These are phyloP conservation scores for Paradoxurus hermaphroditus DNA, from an alignment of 2,113 vertebrate genomes.

Conservation along the genomic window DNA sequence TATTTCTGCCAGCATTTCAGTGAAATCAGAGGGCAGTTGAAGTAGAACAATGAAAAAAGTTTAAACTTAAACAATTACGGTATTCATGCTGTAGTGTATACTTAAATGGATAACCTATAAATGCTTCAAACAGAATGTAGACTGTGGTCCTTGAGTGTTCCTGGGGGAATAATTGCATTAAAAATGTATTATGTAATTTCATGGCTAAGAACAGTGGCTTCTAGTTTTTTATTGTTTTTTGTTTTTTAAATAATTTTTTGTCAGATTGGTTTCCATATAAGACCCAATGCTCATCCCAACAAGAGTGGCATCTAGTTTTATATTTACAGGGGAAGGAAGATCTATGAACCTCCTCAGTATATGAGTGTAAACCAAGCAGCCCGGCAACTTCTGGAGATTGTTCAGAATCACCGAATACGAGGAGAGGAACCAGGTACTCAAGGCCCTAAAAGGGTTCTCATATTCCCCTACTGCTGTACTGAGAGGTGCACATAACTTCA, in stretches of 20 bases:
- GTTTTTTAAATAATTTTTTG: too few species aligned
- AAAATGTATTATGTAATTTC: not conserved
- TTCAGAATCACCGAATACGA: conserved; percentile 85
- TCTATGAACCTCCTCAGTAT: conserved; percentile 94
- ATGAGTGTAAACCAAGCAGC: conserved; percentile 94
- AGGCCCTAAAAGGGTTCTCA: not conserved
- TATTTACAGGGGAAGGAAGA: conserved; percentile 90
- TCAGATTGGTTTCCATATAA: too few species aligned
- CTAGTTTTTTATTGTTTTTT: conserved; percentile 44
- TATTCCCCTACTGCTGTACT: not conserved
- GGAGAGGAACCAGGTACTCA: conserved; percentile 89
- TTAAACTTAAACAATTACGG: not conserved
- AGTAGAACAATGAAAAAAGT: not conserved
- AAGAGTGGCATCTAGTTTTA: not conserved
- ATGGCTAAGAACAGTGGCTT: not conserved
- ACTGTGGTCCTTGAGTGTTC: not conserved
- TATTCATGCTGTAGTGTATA: not conserved
- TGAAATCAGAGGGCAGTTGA: not conserved
- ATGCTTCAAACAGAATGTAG: not conserved
- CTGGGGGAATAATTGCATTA: not conserved
- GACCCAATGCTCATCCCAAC: too few species aligned
- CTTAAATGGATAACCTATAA: not conserved
- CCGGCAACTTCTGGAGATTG: conserved; percentile 91
- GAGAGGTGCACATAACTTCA: not conserved
- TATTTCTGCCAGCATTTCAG: not conserved